Evolutionary conservation across 1,140 invertebrate species (phyloP).

Genomic region (Ips nitidus): DNA sequence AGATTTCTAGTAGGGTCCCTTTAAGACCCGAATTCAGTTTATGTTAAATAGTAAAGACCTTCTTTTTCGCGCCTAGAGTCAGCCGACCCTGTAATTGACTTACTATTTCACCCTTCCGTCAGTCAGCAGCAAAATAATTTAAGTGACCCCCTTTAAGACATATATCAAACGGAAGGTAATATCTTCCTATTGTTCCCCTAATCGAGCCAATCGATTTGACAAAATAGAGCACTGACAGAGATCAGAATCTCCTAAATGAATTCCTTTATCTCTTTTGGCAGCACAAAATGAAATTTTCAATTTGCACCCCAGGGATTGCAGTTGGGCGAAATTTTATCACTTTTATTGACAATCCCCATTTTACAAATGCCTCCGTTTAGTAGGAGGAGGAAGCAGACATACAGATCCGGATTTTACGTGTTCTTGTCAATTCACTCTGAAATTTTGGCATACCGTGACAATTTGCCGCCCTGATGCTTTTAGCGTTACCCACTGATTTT

Average conservation of each 20-base stretch:
- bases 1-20: constrained; percentile 24
- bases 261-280: constrained; percentile 34
- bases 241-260: constrained; percentile 26
- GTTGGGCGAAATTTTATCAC: constrained; percentile 3
- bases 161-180: constrained; percentile 24
- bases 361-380: constrained; percentile 13
- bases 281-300: constrained; percentile 31
- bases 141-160: neutral
- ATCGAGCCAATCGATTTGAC: constrained; percentile 26
- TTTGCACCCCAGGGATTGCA: constrained; percentile 24
- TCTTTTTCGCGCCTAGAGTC: neutral
- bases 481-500: neutral
- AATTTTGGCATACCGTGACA: neutral
- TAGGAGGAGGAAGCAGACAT: neutral
- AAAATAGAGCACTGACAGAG: constrained; percentile 6
- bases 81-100: neutral
- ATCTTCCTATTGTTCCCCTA: constrained; percentile 13
- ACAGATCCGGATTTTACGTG: constrained; percentile 3
- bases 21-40: neutral
- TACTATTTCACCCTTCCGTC: neutral
- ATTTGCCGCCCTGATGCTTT: neutral
- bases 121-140: neutral
- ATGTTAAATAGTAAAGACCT: constrained; percentile 8
- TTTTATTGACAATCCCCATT: constrained; percentile 19
- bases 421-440: neutral